These are phyloP conservation scores for Lytechinus variegatus DNA, from an alignment of 35 echinoderm and acorn worm genomes.

Conservation along the genomic window DNA sequence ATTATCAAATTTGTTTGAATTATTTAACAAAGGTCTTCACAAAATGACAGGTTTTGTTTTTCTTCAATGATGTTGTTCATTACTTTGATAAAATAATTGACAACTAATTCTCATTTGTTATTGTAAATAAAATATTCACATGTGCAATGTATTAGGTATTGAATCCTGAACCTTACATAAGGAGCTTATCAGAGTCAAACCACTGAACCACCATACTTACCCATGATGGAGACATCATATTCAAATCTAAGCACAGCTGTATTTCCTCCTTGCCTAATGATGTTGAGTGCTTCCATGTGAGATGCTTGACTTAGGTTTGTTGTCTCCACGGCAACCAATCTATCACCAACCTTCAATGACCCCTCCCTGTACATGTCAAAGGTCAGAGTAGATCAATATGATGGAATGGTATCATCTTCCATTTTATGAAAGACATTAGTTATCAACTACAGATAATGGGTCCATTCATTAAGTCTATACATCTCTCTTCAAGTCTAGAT, in stretches of 20 bases:
- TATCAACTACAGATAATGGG: not conserved
- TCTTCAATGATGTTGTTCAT: not conserved
- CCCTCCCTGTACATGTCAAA: slow-evolving; percentile 80
- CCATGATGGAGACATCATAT: slow-evolving; percentile 99
- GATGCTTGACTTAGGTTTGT: slow-evolving; percentile 69
- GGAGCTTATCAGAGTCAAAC: not conserved
- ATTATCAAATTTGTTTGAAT: not conserved
- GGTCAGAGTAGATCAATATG: not conserved
- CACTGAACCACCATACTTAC: slow-evolving; percentile 63
- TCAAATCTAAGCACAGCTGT: slow-evolving; percentile 81
- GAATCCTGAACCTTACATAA: not conserved
- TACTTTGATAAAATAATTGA: no score
- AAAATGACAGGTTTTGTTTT: not conserved
- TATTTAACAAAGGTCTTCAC: no score
- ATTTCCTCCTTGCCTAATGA: slow-evolving; percentile 68
- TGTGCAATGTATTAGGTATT: not conserved
- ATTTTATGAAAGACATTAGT: not conserved
- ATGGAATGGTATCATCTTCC: not conserved
- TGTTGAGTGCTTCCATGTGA: slow-evolving; percentile 83
- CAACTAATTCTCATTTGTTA: no score
- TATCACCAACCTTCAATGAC: slow-evolving; percentile 92
- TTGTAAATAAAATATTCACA: no score
- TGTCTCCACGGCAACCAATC: slow-evolving; percentile 77
- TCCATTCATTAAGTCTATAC: not conserved
- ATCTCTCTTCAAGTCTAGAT: no score